These are phyloP conservation scores for Leptinotarsa juncta DNA, from an alignment of 2,888 invertebrate species.

Conservation along the genomic window DNA sequence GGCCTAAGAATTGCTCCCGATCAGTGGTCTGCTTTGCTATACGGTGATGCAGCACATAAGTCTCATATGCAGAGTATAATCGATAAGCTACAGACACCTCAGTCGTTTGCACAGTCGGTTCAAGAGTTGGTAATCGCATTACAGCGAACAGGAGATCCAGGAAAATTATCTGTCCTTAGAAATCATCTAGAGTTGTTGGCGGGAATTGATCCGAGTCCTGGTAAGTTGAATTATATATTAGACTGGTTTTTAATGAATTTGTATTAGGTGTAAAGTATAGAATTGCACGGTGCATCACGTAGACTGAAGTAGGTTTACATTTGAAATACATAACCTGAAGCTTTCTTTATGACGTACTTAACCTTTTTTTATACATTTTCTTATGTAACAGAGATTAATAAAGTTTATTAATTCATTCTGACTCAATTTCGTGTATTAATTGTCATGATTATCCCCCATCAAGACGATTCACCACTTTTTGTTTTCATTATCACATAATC, in stretches of 20 bases:
- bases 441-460: too few relatives aligned
- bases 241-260: not conserved
- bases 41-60: constrained; percentile 95
- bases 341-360: too few relatives aligned
- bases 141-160: constrained; percentile 90
- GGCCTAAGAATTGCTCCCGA: constrained; percentile 97
- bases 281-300: too few relatives aligned
- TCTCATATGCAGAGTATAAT: constrained; percentile 97
- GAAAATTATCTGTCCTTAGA: constrained; percentile 80
- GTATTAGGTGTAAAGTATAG: too few relatives aligned
- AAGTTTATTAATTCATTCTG: too few relatives aligned
- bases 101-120: constrained; percentile 90
- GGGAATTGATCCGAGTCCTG: constrained; percentile 86
- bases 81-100: constrained; percentile 93
- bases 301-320: too few relatives aligned
- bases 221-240: constrained; percentile 62
- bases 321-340: too few relatives aligned
- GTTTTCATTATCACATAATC: too few relatives aligned
- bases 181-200: constrained; percentile 87
- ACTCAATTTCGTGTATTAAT: too few relatives aligned
- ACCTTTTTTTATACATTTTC: too few relatives aligned
- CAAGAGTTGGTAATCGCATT: constrained; percentile 91
- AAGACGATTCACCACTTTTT: too few relatives aligned
- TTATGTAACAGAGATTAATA: too few relatives aligned
- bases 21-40: constrained; percentile 96